Base-by-base conservation (phyloP, 2,888 invertebrate species). In the Vandiemenella viatica region DNA sequence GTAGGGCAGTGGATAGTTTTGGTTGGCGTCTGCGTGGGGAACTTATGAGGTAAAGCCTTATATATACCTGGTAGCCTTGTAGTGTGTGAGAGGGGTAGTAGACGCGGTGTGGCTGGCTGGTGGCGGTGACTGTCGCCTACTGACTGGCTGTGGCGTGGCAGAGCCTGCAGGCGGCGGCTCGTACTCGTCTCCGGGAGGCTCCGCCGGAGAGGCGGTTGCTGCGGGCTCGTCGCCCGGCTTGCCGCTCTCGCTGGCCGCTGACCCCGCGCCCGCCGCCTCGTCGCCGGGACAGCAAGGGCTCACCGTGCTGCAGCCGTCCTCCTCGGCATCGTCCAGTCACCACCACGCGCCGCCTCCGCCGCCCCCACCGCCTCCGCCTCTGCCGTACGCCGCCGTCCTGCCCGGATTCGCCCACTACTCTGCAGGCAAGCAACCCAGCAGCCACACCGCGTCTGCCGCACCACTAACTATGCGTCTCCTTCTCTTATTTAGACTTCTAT, bases 341-440 rank as follows among this genome's bases (percentile, higher is more conserved):
- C n/a, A 68, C 59, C n/a, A n/a, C 66, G 59, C 60, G 63, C 56
- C 64, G 64, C 58, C 53, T 55, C 52, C 58, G 62, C 65, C 59
- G 63, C 64, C 53, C 62, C 66, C 51, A 60, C 70, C 54, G 68
- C 70, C 55, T 71, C 73, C 13, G 42, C 42, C 42, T 19, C 42
- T 42, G 54, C 73, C 74, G 57, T 76, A 78, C 60, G 72, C 76
- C 52, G 70, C 77, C 58, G 76, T 78, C 73, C 69, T 80, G 58
- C 79, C 79, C 54, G 78, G 78, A 69, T 80, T 80, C 64, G 78
- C 78, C 67, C 73, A 73, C 58, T 80, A 80, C 63, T 72, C 79
- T 52, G 70, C 79, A 75, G 79, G 80, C 58, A 55, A 38, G 53
- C 46, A 16, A 32, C 32, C n/a, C 10, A 10, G 32, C 10, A 32